These are phyloP conservation scores for Rhyacophila brunnea DNA, from an alignment of 1,140 invertebrate genomes.

Conservation along the genomic window DNA sequence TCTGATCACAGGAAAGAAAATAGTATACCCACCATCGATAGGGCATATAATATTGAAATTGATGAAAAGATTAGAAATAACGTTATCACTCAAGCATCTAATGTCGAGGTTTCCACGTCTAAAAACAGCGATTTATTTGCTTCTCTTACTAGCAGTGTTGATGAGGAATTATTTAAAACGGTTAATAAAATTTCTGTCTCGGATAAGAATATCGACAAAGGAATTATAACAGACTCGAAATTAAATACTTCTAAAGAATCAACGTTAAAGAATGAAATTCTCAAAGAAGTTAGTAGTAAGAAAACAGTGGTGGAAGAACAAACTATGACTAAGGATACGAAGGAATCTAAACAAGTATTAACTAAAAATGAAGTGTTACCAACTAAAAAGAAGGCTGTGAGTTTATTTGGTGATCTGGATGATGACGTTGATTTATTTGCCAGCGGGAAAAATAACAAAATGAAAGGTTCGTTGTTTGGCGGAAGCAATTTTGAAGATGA, in stretches of 20 bases:
- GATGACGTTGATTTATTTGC: constrained; percentile 20
- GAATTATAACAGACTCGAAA: too few relatives aligned
- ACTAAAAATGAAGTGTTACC: not conserved
- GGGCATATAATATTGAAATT: constrained; percentile 6
- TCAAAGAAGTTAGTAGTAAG: not conserved
- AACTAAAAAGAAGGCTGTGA: constrained; percentile 2
- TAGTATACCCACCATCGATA: constrained; percentile 8
- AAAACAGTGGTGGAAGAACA: not conserved
- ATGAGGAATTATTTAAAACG: too few relatives aligned
- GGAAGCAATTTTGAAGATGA: constrained; percentile 14
- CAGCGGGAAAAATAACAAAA: constrained; percentile 8
- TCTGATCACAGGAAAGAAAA: not conserved
- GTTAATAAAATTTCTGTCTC: too few relatives aligned
- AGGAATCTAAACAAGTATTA: not conserved
- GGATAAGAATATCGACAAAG: too few relatives aligned
- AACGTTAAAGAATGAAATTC: too few relatives aligned
- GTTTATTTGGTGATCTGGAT: constrained; percentile 15
- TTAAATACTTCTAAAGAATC: too few relatives aligned
- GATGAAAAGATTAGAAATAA: not conserved
- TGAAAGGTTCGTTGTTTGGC: constrained; percentile 5
- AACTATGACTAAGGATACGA: not conserved
- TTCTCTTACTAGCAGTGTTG: not conserved
- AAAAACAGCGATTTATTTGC: not conserved
- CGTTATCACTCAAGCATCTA: too few relatives aligned
- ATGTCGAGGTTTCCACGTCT: too few relatives aligned